Conservation (phyloP, 2,797 vertebrate genomes). For the Enteromius viviparus region DNA sequence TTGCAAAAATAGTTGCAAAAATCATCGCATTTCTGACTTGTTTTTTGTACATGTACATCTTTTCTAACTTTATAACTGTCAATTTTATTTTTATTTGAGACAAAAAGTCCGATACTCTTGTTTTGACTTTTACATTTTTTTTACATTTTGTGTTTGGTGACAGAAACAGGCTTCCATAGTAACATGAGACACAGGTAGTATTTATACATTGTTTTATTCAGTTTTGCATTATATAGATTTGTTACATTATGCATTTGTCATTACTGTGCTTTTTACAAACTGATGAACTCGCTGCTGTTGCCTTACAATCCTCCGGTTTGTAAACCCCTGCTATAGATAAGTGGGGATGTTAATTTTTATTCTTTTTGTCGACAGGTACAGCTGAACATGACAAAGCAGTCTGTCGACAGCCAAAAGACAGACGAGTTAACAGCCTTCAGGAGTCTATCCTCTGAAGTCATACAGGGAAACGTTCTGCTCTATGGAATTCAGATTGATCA, state of each 20-base stretch:
- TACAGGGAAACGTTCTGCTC: constrained; percentile 83
- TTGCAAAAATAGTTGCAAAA: no score
- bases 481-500: constrained; percentile 82
- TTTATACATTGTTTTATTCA: no score
- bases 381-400: constrained; percentile 72
- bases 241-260: neutral
- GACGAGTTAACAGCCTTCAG: constrained; percentile 72
- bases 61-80: no score
- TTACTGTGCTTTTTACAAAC: neutral
- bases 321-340: neutral
- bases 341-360: constrained; percentile 1
- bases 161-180: neutral
- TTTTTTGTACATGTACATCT: no score
- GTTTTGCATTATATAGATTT: neutral
- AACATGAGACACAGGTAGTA: neutral
- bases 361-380: constrained; percentile 78
- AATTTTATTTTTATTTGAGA: no score
- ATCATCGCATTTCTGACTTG: no score
- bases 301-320: neutral
- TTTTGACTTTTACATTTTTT: no score
- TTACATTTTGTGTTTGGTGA: no score
- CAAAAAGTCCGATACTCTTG: no score
- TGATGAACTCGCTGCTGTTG: neutral
- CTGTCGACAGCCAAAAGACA: constrained; percentile 61
- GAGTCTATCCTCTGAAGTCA: constrained; percentile 78